Evolutionary conservation across 2,888 invertebrate species (phyloP), one percentile per base, ranked within the genome.

Genomic region (Seira musarum): DNA sequence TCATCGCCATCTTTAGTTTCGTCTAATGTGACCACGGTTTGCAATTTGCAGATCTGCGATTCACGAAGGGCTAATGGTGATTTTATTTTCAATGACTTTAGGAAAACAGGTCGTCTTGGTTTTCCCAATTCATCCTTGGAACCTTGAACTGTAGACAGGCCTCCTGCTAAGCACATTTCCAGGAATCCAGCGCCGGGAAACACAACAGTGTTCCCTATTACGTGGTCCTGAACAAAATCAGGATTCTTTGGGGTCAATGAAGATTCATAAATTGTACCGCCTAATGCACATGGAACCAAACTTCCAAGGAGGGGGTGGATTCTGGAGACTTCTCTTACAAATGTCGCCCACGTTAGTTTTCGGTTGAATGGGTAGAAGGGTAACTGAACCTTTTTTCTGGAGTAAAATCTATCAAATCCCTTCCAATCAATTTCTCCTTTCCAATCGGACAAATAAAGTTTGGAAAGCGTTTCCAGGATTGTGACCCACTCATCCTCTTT

Each of bases 341-440:
- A 49, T 8, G 70, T 49, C 2, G 65, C 24, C 83, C 83, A 83
- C 17, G 70, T 53, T 1, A 49, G 49, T 30, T 81, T 83, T 6
- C 78, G 22, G 35, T 80, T 65, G 40, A 83, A 83, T 3, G 76
- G 82, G n/a, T 83, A 81, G 15, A 66, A 68, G 1, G 80, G 82
- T 1, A 80, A 49, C 1, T 40, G 17, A 22, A 40, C 68, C 5
- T 25, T 67, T n/a, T 46, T 40, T 10, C 75, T 21, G 0, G 0
- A 0, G 6, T 61, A 15, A 13, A 35, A 61, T 21, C 1, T 1
- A 19, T 74, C 74, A 17, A 74, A 40, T 17, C 67, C 75, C 1
- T 66, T 60, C 75, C 75, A 75, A 25, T 67, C 10, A 19, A 75
- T 68, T 1, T 10, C 13, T 19, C 21, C 17, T 0, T 22, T 60